Conservation (phyloP, 1,140 invertebrate species). For the Drosophila rhopaloa region DNA sequence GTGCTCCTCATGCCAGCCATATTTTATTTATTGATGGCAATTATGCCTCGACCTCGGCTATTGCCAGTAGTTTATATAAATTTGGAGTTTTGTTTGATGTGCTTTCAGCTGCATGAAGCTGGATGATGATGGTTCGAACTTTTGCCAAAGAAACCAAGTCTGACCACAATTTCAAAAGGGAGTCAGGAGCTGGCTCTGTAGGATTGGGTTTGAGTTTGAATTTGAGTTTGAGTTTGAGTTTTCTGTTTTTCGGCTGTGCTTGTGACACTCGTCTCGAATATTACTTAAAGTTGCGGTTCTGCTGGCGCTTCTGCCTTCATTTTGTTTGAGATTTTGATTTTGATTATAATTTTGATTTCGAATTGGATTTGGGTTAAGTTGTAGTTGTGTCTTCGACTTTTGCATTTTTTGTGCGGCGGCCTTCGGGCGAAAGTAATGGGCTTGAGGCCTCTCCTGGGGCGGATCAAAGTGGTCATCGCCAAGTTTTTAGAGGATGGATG, state of each 20-base stretch:
- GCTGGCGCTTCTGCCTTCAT: constrained; percentile 62
- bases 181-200: constrained; percentile 11
- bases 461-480: constrained; percentile 50
- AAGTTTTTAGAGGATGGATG: constrained; percentile 37
- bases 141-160: constrained; percentile 74
- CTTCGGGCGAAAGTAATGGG: constrained; percentile 59
- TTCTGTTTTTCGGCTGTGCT: constrained; percentile 29
- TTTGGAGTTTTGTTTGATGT: constrained; percentile 81
- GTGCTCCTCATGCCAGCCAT: constrained; percentile 56
- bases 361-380: constrained; percentile 63
- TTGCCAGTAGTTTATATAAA: constrained; percentile 74
- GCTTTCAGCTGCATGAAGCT: constrained; percentile 71
- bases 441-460: constrained; percentile 40
- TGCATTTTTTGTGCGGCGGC: constrained; percentile 53
- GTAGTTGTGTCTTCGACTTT: constrained; percentile 40
- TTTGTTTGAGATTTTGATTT: constrained; percentile 52
- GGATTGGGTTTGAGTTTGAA: constrained; percentile 6
- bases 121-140: constrained; percentile 65
- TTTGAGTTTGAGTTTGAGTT: constrained; percentile 11
- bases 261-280: constrained; percentile 52
- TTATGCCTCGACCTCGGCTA: constrained; percentile 81
- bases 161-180: constrained; percentile 73
- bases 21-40: constrained; percentile 84
- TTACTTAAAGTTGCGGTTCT: constrained; percentile 69
- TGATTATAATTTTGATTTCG: constrained; percentile 45